A percentile compares a stretch with the other conserved stretches of the same genome.
These are phyloP conservation scores for Archocentrus centrarchus DNA, from an alignment of 2,113 vertebrate species.

Conservation along the genomic window DNA sequence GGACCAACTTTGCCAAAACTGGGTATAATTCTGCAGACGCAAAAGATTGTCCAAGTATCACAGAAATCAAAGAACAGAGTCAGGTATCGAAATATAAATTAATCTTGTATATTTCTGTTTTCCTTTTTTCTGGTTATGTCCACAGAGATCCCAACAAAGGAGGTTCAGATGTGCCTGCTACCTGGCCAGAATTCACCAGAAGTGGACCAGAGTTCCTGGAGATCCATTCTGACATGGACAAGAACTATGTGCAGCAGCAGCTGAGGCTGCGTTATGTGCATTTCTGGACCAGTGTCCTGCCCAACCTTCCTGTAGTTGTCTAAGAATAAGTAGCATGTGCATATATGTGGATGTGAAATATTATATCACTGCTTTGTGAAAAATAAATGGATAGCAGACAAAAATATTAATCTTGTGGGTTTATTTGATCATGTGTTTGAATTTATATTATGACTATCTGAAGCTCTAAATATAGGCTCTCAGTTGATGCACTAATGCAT, in stretches of 20 bases:
- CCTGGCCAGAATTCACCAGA: conserved; percentile 82
- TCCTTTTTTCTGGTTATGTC: not conserved
- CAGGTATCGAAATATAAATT: not conserved
- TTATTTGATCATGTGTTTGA: not conserved
- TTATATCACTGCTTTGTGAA: not conserved
- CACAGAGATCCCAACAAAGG: conserved; percentile 89
- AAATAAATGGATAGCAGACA: not conserved
- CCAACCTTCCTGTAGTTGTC: conserved; percentile 34
- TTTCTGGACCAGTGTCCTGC: conserved; percentile 82
- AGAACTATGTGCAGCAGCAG: conserved; percentile 74
- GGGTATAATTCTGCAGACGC: conserved; percentile 80
- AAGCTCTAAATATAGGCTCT: not conserved
- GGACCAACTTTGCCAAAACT: conserved; percentile 95
- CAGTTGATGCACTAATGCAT: conserved; percentile 21
- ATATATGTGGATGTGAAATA: not conserved
- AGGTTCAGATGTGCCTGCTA: conserved; percentile 72
- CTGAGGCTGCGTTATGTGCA: conserved; percentile 74
- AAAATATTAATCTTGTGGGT: not conserved
- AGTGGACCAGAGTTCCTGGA: conserved; percentile 80
- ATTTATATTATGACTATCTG: not conserved
- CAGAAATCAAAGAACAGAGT: not conserved
- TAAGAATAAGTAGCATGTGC: conserved; percentile 28
- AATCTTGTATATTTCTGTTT: not conserved
- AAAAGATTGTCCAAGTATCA: not conserved
- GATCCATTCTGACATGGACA: conserved; percentile 79